Evolutionary conservation across 2,113 vertebrate genomes (phyloP).

Genomic region (Saimiri boliviensis): DNA sequence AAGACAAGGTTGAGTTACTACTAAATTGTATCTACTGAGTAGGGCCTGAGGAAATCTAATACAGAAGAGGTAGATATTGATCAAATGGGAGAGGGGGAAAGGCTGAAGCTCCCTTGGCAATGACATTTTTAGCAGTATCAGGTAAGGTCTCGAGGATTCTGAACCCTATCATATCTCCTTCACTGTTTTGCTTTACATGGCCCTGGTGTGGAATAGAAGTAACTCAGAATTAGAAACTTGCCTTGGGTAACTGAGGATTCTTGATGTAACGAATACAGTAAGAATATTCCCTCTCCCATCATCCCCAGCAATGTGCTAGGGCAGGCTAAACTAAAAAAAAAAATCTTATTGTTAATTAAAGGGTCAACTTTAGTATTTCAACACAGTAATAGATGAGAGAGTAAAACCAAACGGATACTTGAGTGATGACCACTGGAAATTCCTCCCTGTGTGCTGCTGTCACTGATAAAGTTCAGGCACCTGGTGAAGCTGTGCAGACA

Average conservation of each 20-base stretch:
- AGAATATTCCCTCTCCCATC: background rate
- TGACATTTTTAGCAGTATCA: background rate
- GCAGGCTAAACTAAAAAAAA: conserved; percentile 27
- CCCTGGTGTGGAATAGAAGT: background rate
- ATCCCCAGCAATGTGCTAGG: background rate
- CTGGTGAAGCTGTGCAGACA: background rate
- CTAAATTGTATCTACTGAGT: background rate
- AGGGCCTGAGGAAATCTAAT: background rate
- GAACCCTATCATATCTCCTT: background rate
- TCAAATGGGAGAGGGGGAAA: background rate
- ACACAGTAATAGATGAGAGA: background rate
- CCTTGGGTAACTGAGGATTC: background rate
- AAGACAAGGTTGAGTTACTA: background rate
- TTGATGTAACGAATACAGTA: background rate
- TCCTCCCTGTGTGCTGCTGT: background rate
- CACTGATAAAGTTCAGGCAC: conserved; percentile 38
- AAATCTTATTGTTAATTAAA: conserved; percentile 30
- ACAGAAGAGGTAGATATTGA: background rate
- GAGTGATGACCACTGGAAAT: conserved; percentile 35
- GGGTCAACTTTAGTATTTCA: conserved; percentile 13
- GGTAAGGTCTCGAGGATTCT: background rate
- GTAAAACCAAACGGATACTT: conserved; percentile 8
- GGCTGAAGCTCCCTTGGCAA: background rate
- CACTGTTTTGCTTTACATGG: background rate
- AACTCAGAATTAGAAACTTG: background rate